Conservation (phyloP, 2,113 vertebrate genomes). For the Pelobates fuscus region DNA sequence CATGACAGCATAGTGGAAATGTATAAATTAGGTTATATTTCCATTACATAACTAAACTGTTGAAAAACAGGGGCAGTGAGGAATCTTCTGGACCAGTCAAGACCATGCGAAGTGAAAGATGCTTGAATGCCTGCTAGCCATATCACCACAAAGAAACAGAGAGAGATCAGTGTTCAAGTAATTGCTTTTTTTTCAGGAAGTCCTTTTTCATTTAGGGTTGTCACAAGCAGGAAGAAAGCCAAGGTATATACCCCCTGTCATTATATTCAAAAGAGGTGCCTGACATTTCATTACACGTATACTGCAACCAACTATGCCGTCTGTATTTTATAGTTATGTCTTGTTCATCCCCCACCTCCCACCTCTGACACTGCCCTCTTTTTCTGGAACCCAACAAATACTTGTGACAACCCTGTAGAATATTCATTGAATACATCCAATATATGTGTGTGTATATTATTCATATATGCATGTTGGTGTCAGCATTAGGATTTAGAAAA, state of each 20-base stretch:
- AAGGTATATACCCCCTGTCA: slow-evolving; percentile 5
- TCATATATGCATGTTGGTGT: slow-evolving; percentile 34
- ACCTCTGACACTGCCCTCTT: neutral
- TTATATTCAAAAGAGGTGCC: neutral
- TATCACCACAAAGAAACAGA: slow-evolving; percentile 39
- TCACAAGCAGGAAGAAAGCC: slow-evolving; percentile 29
- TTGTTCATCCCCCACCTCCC: neutral
- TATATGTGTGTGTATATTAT: neutral
- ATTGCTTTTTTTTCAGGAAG: slow-evolving; percentile 43
- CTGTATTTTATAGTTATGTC: neutral
- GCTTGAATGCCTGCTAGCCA: slow-evolving; percentile 38
- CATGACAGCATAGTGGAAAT: slow-evolving; percentile 27
- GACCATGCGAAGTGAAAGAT: slow-evolving; percentile 8
- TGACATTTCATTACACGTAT: neutral
- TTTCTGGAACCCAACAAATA: neutral
- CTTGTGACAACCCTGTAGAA: slow-evolving; percentile 42
- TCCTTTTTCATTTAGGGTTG: slow-evolving; percentile 24
- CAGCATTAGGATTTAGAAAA: neutral
- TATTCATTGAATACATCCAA: neutral
- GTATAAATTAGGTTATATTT: neutral
- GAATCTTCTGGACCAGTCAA: slow-evolving; percentile 19
- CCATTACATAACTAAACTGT: neutral
- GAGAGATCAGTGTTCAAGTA: slow-evolving; percentile 41
- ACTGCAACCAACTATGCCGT: no score
- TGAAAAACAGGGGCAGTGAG: neutral